Evolutionary conservation across 2,113 vertebrate genomes (phyloP), one percentile per base, ranked within the genome.

Genomic region (Etheostoma spectabile): DNA sequence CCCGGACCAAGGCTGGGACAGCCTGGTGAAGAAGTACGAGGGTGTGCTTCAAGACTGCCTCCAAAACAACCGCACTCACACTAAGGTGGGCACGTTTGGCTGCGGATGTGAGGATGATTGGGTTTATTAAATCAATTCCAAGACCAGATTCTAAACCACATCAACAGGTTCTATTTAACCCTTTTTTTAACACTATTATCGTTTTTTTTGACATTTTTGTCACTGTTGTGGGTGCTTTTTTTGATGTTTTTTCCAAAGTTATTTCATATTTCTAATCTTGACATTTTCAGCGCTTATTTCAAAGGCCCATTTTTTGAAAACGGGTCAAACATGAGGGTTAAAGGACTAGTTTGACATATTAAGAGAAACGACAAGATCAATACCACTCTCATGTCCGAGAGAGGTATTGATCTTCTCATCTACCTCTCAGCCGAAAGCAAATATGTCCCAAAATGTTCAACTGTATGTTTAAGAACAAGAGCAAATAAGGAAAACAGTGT

Each of bases 1-100:
- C 74, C 86, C 88, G 3, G 93, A 96, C 72, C 90, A 86, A 3
- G 85, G 84, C 80, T 97, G 96, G 96, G 94, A 96, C 55, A 86
- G 62, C 62, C 85, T 96, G 81, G 87, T 96, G 83, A 95, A 92
- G 94, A 96, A 94, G 33, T 97, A 96, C 5, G 96, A 97, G 48
- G 93, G 90, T 0, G 83, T 94, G 45, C 90, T 99, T 65, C 95
- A 93, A 67, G 95, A 95, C 62, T 96, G 96, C 59, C 95, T 97
- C 81, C 94, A 94, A 77, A 93, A 90, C 86, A 95, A 95, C 88
- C 95, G 77, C 62, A 91, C 88, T 8, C 89, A 80, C 2, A 90
- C 96, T 68, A 97, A 97, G 97, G 97, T 97, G 69, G 63, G 89
- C 24, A 16, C 6, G 18, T 45, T 1, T 6, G 33, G 52, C 12